phyloP scores from a whole-genome alignment of 2,113 vertebrate species.

The Pagrus major region DNA sequence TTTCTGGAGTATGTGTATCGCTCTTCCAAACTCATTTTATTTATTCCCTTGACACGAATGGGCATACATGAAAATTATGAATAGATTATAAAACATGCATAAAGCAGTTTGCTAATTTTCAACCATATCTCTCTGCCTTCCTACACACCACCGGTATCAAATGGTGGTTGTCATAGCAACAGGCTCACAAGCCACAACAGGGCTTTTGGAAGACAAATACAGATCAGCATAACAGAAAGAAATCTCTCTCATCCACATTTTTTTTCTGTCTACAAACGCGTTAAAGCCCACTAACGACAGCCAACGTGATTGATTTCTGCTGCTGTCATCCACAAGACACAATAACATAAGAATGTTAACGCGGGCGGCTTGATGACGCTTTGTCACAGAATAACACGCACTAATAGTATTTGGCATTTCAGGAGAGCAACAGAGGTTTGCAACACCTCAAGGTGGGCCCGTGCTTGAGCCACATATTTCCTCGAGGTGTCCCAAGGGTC shows the following conservation, averaged over 20 bases:
- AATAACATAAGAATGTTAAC: not conserved
- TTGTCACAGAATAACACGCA: not conserved
- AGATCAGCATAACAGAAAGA: constrained; percentile 78
- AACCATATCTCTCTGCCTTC: constrained; percentile 80
- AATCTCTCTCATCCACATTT: constrained; percentile 64
- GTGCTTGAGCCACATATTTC: not conserved
- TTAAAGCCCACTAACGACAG: constrained; percentile 14
- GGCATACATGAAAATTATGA: constrained; percentile 56
- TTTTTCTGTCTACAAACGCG: constrained; percentile 58
- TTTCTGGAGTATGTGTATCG: constrained; percentile 14
- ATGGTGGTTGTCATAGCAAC: constrained; percentile 86
- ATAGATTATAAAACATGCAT: constrained; percentile 73
- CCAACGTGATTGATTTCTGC: constrained; percentile 7
- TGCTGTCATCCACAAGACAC: not conserved
- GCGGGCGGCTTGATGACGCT: not conserved
- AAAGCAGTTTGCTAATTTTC: constrained; percentile 80
- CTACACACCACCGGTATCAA: constrained; percentile 85
- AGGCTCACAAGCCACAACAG: constrained; percentile 84
- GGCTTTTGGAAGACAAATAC: constrained; percentile 84
- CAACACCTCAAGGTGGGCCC: not conserved
- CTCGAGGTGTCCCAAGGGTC: not conserved
- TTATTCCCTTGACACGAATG: constrained; percentile 53
- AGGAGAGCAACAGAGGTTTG: constrained; percentile 4
- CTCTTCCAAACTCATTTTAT: constrained; percentile 29
- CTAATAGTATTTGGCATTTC: not conserved